A percentile compares a stretch with the other conserved stretches of the same genome.
Evolutionary conservation across 2,797 vertebrate genomes (phyloP).

Genomic region (Propithecus deckenii): DNA sequence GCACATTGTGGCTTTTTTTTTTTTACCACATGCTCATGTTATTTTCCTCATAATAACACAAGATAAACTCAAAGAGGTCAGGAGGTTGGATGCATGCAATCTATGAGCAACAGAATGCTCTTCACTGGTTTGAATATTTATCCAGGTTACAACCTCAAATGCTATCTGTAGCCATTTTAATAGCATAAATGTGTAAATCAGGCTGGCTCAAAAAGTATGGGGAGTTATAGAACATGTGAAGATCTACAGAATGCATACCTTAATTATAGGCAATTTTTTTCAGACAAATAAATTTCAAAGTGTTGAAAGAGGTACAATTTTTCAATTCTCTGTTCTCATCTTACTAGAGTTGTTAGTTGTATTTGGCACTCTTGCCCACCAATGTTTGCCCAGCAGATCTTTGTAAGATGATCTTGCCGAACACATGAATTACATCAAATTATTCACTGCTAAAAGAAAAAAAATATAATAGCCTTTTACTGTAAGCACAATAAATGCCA

Average conservation of each 20-base stretch:
- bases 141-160: not conserved
- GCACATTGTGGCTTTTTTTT: not conserved
- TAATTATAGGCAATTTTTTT: not conserved
- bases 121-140: not conserved
- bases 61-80: not conserved
- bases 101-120: not conserved
- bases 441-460: conserved; percentile 7
- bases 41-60: conserved; percentile 30
- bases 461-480: not conserved
- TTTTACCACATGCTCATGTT: not conserved
- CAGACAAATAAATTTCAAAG: not conserved
- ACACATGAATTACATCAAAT: not conserved
- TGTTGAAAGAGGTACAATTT: not conserved
- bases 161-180: not conserved
- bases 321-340: not conserved
- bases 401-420: not conserved
- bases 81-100: not conserved
- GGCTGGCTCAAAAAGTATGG: not conserved
- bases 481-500: not conserved
- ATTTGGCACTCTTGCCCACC: not conserved
- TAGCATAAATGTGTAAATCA: not conserved
- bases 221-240: not conserved
- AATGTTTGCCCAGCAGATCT: not conserved
- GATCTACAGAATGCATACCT: not conserved
- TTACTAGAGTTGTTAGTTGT: not conserved